Base-by-base conservation (phyloP, 2,888 invertebrate genomes). In the Dasypogon diadema region DNA sequence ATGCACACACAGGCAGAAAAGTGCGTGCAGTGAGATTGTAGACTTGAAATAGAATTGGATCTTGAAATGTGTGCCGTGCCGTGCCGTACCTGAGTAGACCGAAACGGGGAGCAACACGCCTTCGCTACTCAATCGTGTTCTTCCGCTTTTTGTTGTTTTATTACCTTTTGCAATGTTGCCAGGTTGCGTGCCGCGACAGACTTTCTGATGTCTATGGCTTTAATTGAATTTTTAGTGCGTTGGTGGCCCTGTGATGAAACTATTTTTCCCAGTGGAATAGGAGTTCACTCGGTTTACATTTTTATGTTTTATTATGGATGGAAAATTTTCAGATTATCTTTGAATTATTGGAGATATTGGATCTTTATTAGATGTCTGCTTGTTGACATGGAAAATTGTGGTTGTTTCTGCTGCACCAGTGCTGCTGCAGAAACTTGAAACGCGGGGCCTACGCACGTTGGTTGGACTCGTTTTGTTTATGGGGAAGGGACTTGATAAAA, bases 41-140 rank as follows among this genome's bases (percentile, higher is more conserved):
- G n/a, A n/a, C n/a, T n/a, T n/a, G n/a, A n/a, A n/a, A n/a, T n/a
- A n/a, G n/a, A n/a, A n/a, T n/a, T n/a, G n/a, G n/a, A 21, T 3
- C 48, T 10, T 2, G 16, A 26, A 10, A 4, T 68, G 68, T 68
- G 68, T 68, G 54, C 18, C 16, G 70, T 54, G 16, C n/a, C 24
- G n/a, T 54, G 48, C n/a, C 46, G 48, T 14, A 46, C 24, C 42
- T 63, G 42, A 42, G 8, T 37, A 63, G 46, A 42, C 63, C 24
- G 63, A 63, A 63, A 22, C 42, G 42, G 63, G 65, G 65, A 48
- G 48, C 65, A 68, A 68, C 65, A 68, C 65, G 65, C 70, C 70
- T 70, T 70, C 70, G 30, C 30, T 42, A 10, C 46, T 70, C 54
- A 26, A 70, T 70, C 51, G 51, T 46, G 18, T 46, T 65, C 46